These are phyloP conservation scores for Idaea aversata DNA, from an alignment of 2,888 invertebrate species.

Conservation along the genomic window DNA sequence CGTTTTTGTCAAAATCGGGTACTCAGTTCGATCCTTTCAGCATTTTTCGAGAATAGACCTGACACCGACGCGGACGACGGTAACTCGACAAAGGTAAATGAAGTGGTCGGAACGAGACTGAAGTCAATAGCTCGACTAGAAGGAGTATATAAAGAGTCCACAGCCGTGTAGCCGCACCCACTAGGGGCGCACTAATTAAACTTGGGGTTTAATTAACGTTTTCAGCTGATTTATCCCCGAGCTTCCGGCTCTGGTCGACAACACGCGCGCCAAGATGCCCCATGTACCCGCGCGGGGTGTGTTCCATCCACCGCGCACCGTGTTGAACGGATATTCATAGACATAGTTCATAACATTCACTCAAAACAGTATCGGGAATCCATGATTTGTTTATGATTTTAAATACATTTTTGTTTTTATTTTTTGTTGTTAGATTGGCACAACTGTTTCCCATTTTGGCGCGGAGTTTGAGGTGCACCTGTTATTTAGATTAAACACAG, in stretches of 20 bases:
- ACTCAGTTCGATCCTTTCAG: too few species aligned
- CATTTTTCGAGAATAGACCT: too few species aligned
- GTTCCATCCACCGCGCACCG: too few species aligned
- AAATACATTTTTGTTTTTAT: neutral
- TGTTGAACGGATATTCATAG: too few species aligned
- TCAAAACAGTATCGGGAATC: neutral
- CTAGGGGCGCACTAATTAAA: constrained; percentile 45
- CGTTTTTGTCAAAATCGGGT: too few species aligned
- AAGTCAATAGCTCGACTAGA: constrained; percentile 20
- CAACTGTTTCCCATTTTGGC: constrained; percentile 7
- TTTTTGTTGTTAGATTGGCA: neutral
- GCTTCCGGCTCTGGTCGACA: too few species aligned
- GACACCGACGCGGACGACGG: too few species aligned
- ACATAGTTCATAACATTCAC: neutral
- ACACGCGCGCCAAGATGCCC: too few species aligned
- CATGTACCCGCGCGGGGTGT: too few species aligned
- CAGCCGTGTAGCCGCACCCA: constrained; percentile 1
- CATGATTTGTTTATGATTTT: neutral
- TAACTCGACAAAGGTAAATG: constrained; percentile 5
- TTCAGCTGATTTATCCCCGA: too few species aligned
- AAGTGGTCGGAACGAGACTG: constrained; percentile 30
- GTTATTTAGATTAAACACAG: constrained; percentile 7
- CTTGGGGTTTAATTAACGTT: constrained; percentile 53
- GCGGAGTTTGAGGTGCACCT: constrained; percentile 9
- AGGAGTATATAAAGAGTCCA: constrained; percentile 16